A percentile compares a stretch with the other conserved stretches of the same genome.
These are phyloP conservation scores for Torymus auratus DNA, from an alignment of 2,888 invertebrate species.

Conservation along the genomic window DNA sequence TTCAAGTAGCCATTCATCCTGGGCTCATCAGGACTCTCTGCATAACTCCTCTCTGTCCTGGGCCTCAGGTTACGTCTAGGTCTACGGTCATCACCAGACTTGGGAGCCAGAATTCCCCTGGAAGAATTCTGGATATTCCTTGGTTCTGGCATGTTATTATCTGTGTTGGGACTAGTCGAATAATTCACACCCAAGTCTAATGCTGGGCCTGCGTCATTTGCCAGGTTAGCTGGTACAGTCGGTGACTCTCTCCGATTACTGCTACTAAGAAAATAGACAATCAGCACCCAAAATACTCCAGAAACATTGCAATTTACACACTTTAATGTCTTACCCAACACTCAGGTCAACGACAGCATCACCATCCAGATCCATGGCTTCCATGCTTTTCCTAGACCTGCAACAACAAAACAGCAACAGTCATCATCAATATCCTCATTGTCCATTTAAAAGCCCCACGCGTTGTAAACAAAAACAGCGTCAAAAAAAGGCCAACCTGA, in stretches of 20 bases:
- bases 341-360: slow-evolving; percentile 92
- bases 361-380: slow-evolving; percentile 89
- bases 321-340: slow-evolving; percentile 81
- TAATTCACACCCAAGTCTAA: slow-evolving; percentile 72
- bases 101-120: slow-evolving; percentile 73
- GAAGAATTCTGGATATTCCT: slow-evolving; percentile 74
- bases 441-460: background rate
- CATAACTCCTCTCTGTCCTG: slow-evolving; percentile 90
- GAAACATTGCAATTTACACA: too few species aligned
- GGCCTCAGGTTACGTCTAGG: slow-evolving; percentile 87
- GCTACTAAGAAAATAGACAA: slow-evolving; percentile 61
- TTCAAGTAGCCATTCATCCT: slow-evolving; percentile 78
- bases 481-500: too few species aligned
- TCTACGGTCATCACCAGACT: slow-evolving; percentile 75
- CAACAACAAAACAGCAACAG: slow-evolving; percentile 3
- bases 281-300: too few species aligned
- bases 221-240: slow-evolving; percentile 62
- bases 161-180: slow-evolving; percentile 68
- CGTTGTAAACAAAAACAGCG: too few species aligned
- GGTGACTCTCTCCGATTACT: slow-evolving; percentile 73
- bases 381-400: slow-evolving; percentile 38
- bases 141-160: slow-evolving; percentile 72
- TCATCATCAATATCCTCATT: background rate
- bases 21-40: slow-evolving; percentile 87
- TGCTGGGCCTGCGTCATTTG: slow-evolving; percentile 65